Evolutionary conservation across 2,113 vertebrate species (phyloP).

Genomic region (Manacus vitellinus): DNA sequence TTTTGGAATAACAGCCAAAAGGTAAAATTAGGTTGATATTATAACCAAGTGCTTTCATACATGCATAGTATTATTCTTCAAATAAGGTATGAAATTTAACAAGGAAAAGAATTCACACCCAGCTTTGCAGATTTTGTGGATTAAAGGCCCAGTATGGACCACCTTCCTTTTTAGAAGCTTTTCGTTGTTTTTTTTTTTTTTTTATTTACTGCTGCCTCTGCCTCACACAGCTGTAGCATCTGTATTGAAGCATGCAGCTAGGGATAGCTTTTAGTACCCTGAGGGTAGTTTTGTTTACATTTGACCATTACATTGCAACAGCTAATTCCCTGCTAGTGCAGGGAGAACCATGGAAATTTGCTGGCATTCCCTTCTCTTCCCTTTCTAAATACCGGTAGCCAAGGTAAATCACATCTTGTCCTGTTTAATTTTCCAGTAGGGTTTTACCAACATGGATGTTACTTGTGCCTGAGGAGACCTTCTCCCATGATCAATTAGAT

Average conservation of each 20-base stretch:
- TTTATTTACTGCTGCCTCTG: background rate
- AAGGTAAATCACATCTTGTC: background rate
- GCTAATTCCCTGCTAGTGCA: background rate
- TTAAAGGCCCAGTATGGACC: background rate
- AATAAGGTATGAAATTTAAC: background rate
- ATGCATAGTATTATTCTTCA: background rate
- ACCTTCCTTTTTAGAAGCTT: background rate
- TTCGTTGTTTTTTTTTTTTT: background rate
- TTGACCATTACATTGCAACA: background rate
- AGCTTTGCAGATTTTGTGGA: background rate
- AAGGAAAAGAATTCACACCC: background rate
- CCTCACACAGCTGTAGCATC: accelerated
- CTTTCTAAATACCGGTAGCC: background rate
- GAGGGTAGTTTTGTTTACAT: background rate
- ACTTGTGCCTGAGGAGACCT: background rate
- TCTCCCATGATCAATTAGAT: background rate
- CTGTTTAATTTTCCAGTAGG: background rate
- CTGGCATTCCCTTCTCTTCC: background rate
- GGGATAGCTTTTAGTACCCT: background rate
- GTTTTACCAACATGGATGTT: accelerated
- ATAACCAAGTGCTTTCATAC: background rate
- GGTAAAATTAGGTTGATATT: background rate
- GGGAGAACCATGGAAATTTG: background rate
- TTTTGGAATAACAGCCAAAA: background rate
- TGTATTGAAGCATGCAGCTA: background rate